A percentile compares a stretch with the other conserved stretches of the same genome.
These are phyloP conservation scores for Lepidostoma basale DNA, from an alignment of 1,140 invertebrate species.

Conservation along the genomic window DNA sequence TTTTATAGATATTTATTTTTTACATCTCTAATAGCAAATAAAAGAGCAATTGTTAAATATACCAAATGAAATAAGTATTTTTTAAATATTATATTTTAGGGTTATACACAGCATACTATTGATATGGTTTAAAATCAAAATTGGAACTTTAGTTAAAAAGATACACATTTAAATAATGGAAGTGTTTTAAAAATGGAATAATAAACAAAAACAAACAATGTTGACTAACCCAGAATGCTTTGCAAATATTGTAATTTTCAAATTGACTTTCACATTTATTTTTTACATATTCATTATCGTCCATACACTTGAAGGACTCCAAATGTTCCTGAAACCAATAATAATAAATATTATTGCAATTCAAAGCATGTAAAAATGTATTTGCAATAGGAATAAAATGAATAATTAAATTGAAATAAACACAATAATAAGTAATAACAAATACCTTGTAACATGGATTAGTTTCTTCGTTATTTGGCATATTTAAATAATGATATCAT, in stretches of 20 bases:
- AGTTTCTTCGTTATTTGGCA: neutral
- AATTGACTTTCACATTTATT: slow-evolving; percentile 67
- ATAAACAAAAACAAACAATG: neutral
- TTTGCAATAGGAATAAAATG: neutral
- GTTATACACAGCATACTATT: no score
- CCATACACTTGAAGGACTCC: slow-evolving; percentile 64
- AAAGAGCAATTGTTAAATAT: no score
- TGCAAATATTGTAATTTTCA: slow-evolving; percentile 70
- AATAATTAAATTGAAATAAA: neutral
- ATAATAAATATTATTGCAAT: neutral
- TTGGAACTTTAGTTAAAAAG: no score
- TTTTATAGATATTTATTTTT: no score
- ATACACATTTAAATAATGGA: no score
- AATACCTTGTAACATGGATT: slow-evolving; percentile 6
- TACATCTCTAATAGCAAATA: no score
- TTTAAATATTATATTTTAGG: no score
- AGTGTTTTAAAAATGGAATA: no score
- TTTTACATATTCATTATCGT: slow-evolving; percentile 64
- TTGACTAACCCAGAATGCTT: slow-evolving; percentile 64
- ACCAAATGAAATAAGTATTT: no score
- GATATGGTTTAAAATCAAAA: no score
- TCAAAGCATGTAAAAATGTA: neutral
- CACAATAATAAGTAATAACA: neutral
- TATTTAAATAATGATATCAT: neutral
- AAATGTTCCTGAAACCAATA: slow-evolving; percentile 62